Conservation (phyloP, 2,797 vertebrate species). For the Thalassophryne amazonica region DNA sequence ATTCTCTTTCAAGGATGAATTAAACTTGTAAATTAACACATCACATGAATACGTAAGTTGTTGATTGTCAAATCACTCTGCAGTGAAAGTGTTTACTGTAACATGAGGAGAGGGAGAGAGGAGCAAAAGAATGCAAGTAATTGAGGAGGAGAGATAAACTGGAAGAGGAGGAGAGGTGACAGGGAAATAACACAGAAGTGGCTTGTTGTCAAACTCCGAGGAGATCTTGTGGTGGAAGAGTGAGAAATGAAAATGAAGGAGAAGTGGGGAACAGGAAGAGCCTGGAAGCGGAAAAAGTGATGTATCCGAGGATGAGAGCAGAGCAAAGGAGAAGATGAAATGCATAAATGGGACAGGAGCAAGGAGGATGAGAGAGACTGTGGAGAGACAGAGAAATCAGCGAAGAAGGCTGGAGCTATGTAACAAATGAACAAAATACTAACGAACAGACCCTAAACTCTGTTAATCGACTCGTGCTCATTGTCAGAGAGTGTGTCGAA, state of each 20-base stretch:
- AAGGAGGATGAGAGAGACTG: conserved; percentile 13
- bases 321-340: conserved; percentile 16
- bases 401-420: conserved; percentile 22
- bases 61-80: too few species aligned
- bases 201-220: conserved; percentile 26
- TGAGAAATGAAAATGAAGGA: conserved; percentile 5
- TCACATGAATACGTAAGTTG: not conserved
- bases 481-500: too few species aligned
- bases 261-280: conserved; percentile 6
- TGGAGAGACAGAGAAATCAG: conserved; percentile 1
- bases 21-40: not conserved
- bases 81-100: conserved; percentile 9
- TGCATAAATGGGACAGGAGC: conserved; percentile 25
- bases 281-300: conserved; percentile 6
- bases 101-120: conserved; percentile 16
- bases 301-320: conserved; percentile 27
- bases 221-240: conserved; percentile 18
- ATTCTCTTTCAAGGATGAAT: not conserved
- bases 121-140: conserved; percentile 6
- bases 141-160: conserved; percentile 8
- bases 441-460: not conserved
- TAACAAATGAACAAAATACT: conserved; percentile 17
- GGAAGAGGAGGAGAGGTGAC: not conserved
- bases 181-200: conserved; percentile 18
- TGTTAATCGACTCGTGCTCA: too few species aligned